Evolutionary conservation across 2,113 vertebrate genomes (phyloP).

Genomic region (Elaphurus davidianus): DNA sequence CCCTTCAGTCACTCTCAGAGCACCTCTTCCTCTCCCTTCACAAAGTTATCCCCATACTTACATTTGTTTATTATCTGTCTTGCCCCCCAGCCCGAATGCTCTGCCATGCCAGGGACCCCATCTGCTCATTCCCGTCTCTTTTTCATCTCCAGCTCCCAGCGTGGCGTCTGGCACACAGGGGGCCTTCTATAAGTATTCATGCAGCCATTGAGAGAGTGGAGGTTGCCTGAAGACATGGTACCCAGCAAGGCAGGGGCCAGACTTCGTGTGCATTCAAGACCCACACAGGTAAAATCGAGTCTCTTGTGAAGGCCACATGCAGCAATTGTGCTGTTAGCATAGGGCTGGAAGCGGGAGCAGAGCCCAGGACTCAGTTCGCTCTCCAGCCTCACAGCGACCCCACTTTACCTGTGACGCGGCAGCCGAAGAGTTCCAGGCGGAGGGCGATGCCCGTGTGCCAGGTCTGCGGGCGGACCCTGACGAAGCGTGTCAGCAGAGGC

Average conservation of each 20-base stretch:
- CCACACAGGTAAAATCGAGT: not conserved
- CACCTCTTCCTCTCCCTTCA: not conserved
- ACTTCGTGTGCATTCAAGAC: not conserved
- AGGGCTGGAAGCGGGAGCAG: not conserved
- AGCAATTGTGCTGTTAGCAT: not conserved
- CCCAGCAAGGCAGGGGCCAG: not conserved
- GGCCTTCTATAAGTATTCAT: not conserved
- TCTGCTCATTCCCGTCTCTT: not conserved
- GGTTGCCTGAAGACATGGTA: not conserved
- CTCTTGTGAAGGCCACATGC: not conserved
- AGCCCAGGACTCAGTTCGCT: not conserved
- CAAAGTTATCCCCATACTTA: not conserved
- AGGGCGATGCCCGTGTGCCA: constrained; percentile 95
- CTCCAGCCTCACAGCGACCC: fast-evolving
- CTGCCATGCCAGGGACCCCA: not conserved
- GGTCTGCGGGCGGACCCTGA: constrained; percentile 93
- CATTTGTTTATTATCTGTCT: not conserved
- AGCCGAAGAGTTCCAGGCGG: constrained; percentile 96
- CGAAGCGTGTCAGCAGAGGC: constrained; percentile 92
- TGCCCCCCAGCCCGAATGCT: not conserved
- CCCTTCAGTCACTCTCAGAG: not conserved
- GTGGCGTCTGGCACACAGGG: not conserved
- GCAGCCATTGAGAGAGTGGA: not conserved
- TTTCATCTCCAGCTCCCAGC: not conserved
- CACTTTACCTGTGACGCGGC: constrained; percentile 92